These are phyloP conservation scores for Echinometra lucunter DNA, from an alignment of 53 echinoderm and acorn worm genomes.

Conservation along the genomic window DNA sequence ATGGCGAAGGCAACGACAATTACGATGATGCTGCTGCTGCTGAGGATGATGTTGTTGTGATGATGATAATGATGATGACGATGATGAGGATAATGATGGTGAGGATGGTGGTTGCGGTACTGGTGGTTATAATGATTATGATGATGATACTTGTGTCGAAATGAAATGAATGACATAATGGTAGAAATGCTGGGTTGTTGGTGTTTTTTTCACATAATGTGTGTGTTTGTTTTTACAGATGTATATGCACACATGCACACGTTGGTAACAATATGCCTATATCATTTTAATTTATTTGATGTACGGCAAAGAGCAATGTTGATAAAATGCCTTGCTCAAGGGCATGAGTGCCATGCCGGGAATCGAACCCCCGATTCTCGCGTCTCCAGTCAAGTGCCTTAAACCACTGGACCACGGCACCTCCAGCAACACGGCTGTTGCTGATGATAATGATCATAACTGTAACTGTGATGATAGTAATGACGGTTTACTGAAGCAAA, in stretches of 20 bases:
- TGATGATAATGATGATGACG: background rate
- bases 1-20: background rate
- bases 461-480: background rate
- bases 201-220: no score
- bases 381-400: no score
- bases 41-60: background rate
- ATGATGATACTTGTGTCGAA: background rate
- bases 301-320: no score
- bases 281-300: no score
- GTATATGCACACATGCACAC: no score
- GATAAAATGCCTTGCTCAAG: no score
- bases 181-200: background rate
- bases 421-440: background rate
- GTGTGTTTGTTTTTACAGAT: no score
- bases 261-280: no score
- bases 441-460: background rate
- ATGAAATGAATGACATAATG: background rate
- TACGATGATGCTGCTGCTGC: background rate
- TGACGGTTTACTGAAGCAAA: background rate
- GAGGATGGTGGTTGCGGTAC: background rate
- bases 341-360: no score
- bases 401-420: no score
- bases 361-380: no score
- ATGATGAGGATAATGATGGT: background rate
- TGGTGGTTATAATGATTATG: background rate